Base-by-base conservation (phyloP, 2,113 vertebrate species). In the Coregonus clupeaformis region DNA sequence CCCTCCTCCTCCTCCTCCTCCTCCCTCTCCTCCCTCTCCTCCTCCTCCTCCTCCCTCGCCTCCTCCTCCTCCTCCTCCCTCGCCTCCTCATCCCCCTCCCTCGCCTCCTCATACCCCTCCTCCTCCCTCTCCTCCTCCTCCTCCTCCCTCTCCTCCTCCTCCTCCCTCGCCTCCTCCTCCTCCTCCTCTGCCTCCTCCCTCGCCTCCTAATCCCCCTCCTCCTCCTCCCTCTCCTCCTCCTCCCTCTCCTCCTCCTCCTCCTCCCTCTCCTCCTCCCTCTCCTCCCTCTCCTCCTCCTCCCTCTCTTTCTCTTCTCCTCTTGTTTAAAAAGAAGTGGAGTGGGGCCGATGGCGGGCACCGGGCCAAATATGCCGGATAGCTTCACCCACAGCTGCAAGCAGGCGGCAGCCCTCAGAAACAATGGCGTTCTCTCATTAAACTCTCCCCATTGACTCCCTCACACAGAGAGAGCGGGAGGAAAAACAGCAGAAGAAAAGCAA, bases 341-440 rank as follows among this genome's bases (percentile, higher is more conserved):
- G 79, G 80, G 74, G 86, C 76, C 72, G 65, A 80, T 75, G 84
- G 71, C 45, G 60, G 85, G 86, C 84, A 7, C 29, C 27, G 18
- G 81, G 91, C 91, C 91, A 91, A 91, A 86, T 83, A 83, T 80
- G 84, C 80, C 77, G 83, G 85, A 91, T 90, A 89, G 88, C 85
- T 91, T 88, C 80, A 85, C 85, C 87, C 89, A 93, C 91, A 92
- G 89, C 92, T 94, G 92, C 86, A 88, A 86, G 85, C 90, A 90
- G 88, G 76, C 87, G 77, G 87, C 80, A 32, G 70, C 30, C 70
- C 69, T 73, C 24, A 78, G 72, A 78, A 92, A 92, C 92, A 94
- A 90, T 90, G 85, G 79, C 86, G 81, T 83, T 81, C 87, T 88
- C 86, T 91, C 85, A 91, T 90, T 86, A 89, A 91, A 88, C 71